These are phyloP conservation scores for Dolichoris vasculosae DNA, from an alignment of 1,140 invertebrate species.

Conservation along the genomic window DNA sequence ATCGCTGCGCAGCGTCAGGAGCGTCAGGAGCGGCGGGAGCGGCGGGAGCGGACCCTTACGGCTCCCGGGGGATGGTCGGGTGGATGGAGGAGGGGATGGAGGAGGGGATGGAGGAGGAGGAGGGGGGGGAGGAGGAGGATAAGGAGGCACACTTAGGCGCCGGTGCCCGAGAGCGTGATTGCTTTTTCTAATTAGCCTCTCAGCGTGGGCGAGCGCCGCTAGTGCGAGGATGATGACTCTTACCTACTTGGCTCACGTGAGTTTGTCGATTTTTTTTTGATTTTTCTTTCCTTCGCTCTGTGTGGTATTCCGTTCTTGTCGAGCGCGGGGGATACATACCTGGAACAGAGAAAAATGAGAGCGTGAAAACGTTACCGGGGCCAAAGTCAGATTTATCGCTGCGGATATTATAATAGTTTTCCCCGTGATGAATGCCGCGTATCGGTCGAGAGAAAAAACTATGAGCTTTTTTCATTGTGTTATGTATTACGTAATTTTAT, in stretches of 20 bases:
- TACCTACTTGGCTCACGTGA: constrained; percentile 40
- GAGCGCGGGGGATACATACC: constrained; percentile 28
- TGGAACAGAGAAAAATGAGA: constrained; percentile 37
- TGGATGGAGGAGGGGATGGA: background rate
- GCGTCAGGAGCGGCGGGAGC: background rate
- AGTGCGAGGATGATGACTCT: constrained; percentile 23
- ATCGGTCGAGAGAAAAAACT: too few species aligned
- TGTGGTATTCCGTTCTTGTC: constrained; percentile 18
- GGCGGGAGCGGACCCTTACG: background rate
- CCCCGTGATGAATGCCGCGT: background rate
- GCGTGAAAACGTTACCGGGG: background rate
- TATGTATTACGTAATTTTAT: background rate
- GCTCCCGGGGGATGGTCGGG: background rate
- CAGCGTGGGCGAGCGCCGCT: background rate
- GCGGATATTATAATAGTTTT: background rate
- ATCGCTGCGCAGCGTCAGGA: background rate
- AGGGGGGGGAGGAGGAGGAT: background rate
- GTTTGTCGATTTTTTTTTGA: constrained; percentile 30
- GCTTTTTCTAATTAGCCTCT: constrained; percentile 43
- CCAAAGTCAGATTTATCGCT: background rate
- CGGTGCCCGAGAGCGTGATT: constrained; percentile 23
- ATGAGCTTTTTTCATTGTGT: background rate
- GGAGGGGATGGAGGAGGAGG: background rate
- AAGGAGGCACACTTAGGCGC: background rate
- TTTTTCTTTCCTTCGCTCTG: constrained; percentile 7